These are phyloP conservation scores for Pristionchus japonicus DNA, from an alignment of 2,888 invertebrate genomes.

Conservation along the genomic window DNA sequence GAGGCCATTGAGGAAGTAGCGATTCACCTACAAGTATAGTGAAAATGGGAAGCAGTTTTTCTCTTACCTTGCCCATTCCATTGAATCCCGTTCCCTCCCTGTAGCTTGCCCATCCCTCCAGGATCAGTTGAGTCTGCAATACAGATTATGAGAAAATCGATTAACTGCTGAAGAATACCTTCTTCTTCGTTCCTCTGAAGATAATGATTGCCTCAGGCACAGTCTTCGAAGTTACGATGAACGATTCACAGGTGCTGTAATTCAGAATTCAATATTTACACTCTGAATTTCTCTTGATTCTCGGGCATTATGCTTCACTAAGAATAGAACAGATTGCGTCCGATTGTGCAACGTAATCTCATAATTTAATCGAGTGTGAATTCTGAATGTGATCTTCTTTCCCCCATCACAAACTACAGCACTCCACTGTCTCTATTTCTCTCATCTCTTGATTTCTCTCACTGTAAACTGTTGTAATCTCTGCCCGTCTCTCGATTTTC, in stretches of 20 bases:
- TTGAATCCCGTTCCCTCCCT: slow-evolving; percentile 64
- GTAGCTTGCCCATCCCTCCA: slow-evolving; percentile 66
- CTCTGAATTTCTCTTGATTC: too few species aligned
- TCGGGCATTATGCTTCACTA: too few species aligned
- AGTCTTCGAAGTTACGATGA: slow-evolving; percentile 53
- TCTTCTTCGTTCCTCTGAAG: slow-evolving; percentile 61
- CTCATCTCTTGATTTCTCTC: background rate
- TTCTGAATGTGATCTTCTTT: background rate
- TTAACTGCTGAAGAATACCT: slow-evolving; percentile 12
- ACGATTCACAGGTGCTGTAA: slow-evolving; percentile 54
- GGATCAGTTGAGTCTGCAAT: slow-evolving; percentile 62
- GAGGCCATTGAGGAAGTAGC: slow-evolving; percentile 67
- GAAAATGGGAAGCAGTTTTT: too few species aligned
- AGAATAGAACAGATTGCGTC: background rate
- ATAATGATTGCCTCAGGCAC: slow-evolving; percentile 56
- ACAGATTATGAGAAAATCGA: background rate
- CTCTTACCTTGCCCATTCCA: slow-evolving; percentile 64
- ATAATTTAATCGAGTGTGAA: background rate
- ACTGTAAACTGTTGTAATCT: background rate
- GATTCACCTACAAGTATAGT: slow-evolving; percentile 58
- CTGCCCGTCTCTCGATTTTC: background rate
- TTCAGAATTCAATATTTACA: too few species aligned
- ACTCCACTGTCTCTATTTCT: background rate
- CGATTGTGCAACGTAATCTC: background rate
- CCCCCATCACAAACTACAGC: background rate